These are phyloP conservation scores for Arvicanthis niloticus DNA, from an alignment of 2,113 vertebrate species.

Conservation along the genomic window DNA sequence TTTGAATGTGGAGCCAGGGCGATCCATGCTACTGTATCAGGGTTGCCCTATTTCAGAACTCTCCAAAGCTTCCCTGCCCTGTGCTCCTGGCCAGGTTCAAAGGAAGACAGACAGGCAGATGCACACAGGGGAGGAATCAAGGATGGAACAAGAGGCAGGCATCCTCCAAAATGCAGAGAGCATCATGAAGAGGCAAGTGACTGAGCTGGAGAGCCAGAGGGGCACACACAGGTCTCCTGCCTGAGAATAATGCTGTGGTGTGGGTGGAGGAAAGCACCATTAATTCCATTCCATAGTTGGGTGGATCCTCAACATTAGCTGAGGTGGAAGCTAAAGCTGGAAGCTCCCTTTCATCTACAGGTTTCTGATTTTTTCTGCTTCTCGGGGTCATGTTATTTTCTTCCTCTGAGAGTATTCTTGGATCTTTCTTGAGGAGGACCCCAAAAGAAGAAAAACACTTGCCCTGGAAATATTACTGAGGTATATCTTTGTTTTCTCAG, in stretches of 20 bases:
- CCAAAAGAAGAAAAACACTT: background rate
- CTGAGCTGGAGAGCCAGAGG: background rate
- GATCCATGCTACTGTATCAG: background rate
- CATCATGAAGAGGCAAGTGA: background rate
- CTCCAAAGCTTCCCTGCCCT: background rate
- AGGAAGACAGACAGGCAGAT: background rate
- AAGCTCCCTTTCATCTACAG: background rate
- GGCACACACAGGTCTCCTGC: background rate
- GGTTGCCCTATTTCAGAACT: background rate
- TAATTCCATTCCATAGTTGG: too few species aligned
- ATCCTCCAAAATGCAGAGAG: background rate
- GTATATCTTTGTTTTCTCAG: background rate
- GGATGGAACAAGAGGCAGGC: background rate
- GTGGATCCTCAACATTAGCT: background rate
- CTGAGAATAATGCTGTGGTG: fast-evolving
- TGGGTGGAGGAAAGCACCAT: background rate
- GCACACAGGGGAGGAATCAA: too few species aligned
- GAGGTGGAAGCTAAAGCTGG: background rate
- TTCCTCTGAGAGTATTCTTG: background rate
- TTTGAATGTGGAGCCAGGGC: too few species aligned
- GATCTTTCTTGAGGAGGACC: background rate
- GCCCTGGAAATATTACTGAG: background rate
- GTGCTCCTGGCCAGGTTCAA: background rate
- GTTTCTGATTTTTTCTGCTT: background rate
- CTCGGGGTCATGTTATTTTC: background rate